Conservation (phyloP, 1,140 invertebrate species). For the Bombus balteatus region DNA sequence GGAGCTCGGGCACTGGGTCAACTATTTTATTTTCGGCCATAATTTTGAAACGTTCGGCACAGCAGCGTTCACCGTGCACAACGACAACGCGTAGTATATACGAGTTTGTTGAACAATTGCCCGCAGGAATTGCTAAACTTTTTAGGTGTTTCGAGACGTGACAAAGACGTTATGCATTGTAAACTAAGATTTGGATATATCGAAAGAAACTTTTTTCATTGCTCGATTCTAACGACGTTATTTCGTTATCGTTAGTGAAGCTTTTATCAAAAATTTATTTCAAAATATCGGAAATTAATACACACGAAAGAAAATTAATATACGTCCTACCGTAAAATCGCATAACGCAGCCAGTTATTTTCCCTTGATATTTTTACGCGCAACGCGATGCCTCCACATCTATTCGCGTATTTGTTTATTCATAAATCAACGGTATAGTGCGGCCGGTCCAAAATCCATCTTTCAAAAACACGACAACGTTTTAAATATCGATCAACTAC, state of each 20-base stretch:
- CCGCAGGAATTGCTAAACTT: neutral
- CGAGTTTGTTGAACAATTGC: neutral
- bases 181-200: too few relatives aligned
- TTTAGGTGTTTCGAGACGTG: neutral
- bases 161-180: neutral
- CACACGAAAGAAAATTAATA: neutral
- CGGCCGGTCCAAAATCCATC: neutral
- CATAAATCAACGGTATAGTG: neutral
- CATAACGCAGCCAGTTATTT: neutral
- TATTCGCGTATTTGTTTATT: neutral
- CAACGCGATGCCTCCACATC: neutral
- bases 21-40: slow-evolving; percentile 22
- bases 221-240: too few relatives aligned
- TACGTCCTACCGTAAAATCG: neutral
- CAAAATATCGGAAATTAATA: neutral
- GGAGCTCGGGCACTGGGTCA: slow-evolving; percentile 23
- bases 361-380: neutral
- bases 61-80: neutral
- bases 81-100: neutral
- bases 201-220: too few relatives aligned
- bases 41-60: slow-evolving; percentile 30
- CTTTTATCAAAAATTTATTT: too few relatives aligned
- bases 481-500: neutral
- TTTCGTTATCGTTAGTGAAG: too few relatives aligned
- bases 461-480: neutral